Conservation (phyloP, 2,113 vertebrate genomes). For the Saimiri boliviensis region DNA sequence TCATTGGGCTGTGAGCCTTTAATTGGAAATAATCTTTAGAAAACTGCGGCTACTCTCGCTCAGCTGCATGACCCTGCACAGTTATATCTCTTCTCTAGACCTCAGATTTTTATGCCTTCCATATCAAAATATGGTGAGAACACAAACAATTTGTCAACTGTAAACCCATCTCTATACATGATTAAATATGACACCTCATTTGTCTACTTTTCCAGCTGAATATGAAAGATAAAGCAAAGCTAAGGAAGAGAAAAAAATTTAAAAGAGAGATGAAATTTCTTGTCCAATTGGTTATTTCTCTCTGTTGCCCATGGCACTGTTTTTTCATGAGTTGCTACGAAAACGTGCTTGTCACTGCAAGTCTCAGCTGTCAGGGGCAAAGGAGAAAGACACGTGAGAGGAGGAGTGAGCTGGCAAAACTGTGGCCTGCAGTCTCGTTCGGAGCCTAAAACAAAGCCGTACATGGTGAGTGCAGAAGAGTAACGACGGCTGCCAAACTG, state of each 20-base stretch:
- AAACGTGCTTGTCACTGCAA: neutral
- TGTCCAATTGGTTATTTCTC: neutral
- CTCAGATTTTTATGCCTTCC: neutral
- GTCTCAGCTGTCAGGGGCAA: slow-evolving; percentile 29
- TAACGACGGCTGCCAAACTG: slow-evolving; percentile 46
- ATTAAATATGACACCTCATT: neutral
- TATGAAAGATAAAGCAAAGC: neutral
- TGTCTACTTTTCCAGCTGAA: neutral
- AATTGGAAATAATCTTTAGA: neutral
- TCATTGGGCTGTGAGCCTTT: neutral
- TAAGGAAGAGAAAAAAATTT: neutral
- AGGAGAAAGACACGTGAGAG: neutral
- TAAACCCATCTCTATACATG: neutral
- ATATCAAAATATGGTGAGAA: neutral
- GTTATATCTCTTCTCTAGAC: neutral
- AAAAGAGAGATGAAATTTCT: neutral
- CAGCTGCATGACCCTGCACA: neutral
- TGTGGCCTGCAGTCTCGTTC: slow-evolving; percentile 29
- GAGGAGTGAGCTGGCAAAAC: neutral
- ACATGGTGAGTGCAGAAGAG: neutral
- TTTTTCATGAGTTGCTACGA: neutral
- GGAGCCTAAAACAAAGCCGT: slow-evolving; percentile 34
- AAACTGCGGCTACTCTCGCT: neutral
- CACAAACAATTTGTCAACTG: neutral
- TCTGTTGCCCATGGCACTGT: neutral